Percentiles rank a stretch among this genome's conserved stretches.
phyloP scores from a whole-genome alignment of 2,113 vertebrate species.

The Riparia riparia region DNA sequence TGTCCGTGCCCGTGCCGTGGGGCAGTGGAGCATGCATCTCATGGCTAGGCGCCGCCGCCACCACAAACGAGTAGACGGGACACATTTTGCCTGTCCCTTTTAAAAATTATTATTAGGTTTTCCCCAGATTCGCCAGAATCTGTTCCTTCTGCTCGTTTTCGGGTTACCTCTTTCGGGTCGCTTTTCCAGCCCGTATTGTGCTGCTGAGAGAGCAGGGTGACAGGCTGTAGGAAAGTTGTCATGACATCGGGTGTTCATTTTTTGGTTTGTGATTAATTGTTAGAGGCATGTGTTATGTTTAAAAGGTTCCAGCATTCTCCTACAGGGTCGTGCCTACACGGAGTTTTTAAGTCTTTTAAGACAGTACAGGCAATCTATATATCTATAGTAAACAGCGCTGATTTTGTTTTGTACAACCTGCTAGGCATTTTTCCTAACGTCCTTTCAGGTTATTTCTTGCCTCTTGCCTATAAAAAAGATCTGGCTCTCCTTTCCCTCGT shows the following conservation, averaged over 20 bases:
- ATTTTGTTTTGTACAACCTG: background rate
- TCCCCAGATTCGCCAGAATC: background rate
- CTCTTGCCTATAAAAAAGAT: background rate
- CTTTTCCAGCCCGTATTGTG: background rate
- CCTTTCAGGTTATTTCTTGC: conserved; percentile 10
- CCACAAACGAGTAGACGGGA: background rate
- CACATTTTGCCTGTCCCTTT: background rate
- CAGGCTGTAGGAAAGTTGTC: background rate
- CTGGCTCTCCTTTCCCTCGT: background rate
- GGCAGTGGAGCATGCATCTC: background rate
- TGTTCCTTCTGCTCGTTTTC: background rate
- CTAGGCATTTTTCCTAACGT: background rate
- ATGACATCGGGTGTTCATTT: background rate
- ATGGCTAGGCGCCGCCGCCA: background rate
- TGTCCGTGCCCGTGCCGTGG: background rate
- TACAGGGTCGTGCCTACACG: background rate
- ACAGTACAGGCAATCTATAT: background rate
- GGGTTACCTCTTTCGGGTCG: background rate
- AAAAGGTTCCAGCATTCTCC: background rate
- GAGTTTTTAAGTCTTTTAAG: background rate
- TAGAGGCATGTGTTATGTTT: background rate
- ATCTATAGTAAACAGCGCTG: background rate
- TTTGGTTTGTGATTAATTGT: conserved; percentile 1
- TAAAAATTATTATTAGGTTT: accelerated
- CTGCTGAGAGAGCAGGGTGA: background rate